A percentile compares a stretch with the other conserved stretches of the same genome.
Conservation (phyloP, 2,797 vertebrate genomes). For the Vultur gryphus region DNA sequence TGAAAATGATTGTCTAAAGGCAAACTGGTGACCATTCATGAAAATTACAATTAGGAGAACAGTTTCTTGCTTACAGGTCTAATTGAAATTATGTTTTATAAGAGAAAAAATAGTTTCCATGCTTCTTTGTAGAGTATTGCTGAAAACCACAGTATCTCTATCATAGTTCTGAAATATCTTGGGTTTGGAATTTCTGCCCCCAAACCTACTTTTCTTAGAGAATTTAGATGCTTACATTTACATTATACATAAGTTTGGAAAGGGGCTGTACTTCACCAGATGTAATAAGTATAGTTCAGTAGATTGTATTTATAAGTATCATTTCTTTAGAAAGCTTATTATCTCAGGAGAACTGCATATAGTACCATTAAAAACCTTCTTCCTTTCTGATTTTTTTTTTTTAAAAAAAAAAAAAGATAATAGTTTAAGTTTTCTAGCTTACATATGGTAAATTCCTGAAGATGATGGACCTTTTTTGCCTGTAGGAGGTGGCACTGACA, state of each 20-base stretch:
- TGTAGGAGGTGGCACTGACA: not conserved
- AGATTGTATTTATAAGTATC: not conserved
- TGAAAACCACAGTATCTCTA: not conserved
- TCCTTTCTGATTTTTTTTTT: not conserved
- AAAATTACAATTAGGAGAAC: not conserved
- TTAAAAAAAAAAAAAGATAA: not conserved
- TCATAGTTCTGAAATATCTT: not conserved
- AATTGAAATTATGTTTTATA: not conserved
- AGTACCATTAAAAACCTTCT: not conserved
- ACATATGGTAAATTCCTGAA: not conserved
- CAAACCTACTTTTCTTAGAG: not conserved
- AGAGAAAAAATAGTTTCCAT: not conserved
- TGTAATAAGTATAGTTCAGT: not conserved
- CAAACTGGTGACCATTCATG: not conserved
- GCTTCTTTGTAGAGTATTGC: not conserved
- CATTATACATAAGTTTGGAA: not conserved
- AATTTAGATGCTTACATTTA: not conserved
- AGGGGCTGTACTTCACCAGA: not conserved
- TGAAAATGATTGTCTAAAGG: not conserved
- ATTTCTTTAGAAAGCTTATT: not conserved
- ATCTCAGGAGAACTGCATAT: not conserved
- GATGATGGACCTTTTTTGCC: not conserved
- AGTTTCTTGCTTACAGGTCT: not conserved
- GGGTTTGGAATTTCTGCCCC: not conserved
- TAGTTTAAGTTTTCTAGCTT: not conserved